Evolutionary conservation across 2,797 vertebrate species (phyloP), one percentile per base, ranked within the genome.

Genomic region (Novumbra hubbsi): DNA sequence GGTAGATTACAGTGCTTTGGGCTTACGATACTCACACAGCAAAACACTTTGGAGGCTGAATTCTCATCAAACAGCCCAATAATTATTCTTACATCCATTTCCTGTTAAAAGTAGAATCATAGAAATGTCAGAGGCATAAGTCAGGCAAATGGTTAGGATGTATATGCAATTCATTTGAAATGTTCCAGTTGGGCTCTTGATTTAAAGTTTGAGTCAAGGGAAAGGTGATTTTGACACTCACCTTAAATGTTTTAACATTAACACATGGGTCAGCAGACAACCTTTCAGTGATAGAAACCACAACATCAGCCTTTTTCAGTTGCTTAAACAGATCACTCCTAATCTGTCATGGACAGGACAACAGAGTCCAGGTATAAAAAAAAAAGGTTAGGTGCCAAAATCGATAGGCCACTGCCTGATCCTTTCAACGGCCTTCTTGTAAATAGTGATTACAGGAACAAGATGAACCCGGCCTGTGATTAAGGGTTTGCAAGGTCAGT

Each of bases 1-100:
- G 34, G 34, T 38, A 38, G 6, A 21, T 21, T n/a, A 21, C 2
- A 21, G 11, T 14, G 24, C 21, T 4, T 19, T 4, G 55, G 55
- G 11, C 24, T 60, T 60, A 21, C 14, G 55, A 11, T 88, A 95
- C 95, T 96, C 90, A 98, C 97, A 84, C 96, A 98, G 81, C 97
- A 98, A 90, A 98, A 96, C 73, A 98, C 94, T 87, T 95, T 93
- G 6, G 95, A 92, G 41, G 91, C 93, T 85, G 94, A 95, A 66
- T 93, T 90, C 48, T 95, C 94, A 76, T 95, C 93, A 87, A 97
- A 94, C 82, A 93, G 94, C 72, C 90, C 94, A 34, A 98, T 89
- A 82, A 98, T 93, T 91, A 97, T 95, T 67, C 95, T 91, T 65
- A 96, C 93, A 0, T 96, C 95, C 2, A 89, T 91, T 16, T 95